Evolutionary conservation across 2,113 vertebrate species (phyloP).

Genomic region (Phocoena phocoena): DNA sequence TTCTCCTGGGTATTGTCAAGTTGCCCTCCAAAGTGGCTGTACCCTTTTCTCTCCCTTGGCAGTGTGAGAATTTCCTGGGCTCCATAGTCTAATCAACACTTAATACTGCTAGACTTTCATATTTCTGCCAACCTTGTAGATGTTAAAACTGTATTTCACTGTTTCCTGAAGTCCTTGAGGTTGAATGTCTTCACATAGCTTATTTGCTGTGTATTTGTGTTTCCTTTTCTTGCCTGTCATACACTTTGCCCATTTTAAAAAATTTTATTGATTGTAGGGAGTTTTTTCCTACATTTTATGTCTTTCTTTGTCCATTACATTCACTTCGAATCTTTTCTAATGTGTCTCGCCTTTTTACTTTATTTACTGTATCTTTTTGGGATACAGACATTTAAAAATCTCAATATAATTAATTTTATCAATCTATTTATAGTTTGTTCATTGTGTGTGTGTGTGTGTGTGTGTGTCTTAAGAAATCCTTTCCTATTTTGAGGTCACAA

Average conservation of each 20-base stretch:
- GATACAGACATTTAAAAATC: conserved; percentile 1
- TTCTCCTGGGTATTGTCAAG: not conserved
- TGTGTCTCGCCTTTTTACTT: not conserved
- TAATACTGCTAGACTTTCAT: not conserved
- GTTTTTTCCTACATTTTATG: not conserved
- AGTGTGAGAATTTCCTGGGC: not conserved
- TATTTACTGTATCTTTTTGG: not conserved
- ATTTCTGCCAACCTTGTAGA: not conserved
- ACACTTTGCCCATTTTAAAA: not conserved
- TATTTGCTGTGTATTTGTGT: not conserved
- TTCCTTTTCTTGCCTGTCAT: not conserved
- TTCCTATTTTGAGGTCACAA: not conserved
- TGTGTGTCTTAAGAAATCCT: not conserved
- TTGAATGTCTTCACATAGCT: not conserved
- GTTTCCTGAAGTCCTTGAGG: not conserved
- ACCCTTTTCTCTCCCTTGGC: accelerated
- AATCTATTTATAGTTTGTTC: not conserved
- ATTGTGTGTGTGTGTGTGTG: not conserved
- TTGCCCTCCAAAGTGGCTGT: not conserved
- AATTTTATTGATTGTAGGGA: not conserved
- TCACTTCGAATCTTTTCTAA: not conserved
- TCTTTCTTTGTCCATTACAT: not conserved
- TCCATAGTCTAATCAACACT: not conserved
- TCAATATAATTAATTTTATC: not conserved
- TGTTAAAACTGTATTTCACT: not conserved